These are phyloP conservation scores for Oreochromis tanganicae DNA, from an alignment of 2,113 vertebrate genomes.

Conservation along the genomic window DNA sequence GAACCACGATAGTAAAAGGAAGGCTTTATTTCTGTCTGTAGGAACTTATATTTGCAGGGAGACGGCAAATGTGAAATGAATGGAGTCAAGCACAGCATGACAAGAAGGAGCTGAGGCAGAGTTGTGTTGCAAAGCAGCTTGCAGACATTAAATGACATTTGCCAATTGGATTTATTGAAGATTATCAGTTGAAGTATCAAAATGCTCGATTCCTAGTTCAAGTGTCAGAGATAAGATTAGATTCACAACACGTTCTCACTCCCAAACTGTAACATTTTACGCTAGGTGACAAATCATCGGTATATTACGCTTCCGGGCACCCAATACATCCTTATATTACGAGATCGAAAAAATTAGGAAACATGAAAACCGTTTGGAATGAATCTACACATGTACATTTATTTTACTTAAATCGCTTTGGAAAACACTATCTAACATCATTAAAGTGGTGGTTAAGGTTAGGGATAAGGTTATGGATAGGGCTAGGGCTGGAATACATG, in stretches of 20 bases:
- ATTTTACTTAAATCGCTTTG: background rate
- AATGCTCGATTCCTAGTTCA: background rate
- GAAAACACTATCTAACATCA: background rate
- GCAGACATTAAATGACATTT: background rate
- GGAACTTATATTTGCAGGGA: background rate
- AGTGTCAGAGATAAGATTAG: background rate
- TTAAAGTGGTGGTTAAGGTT: background rate
- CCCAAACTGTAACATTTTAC: background rate
- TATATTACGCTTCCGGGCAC: background rate
- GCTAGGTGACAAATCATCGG: background rate
- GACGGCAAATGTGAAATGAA: background rate
- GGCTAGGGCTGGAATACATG: background rate
- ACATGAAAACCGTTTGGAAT: background rate
- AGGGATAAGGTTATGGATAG: background rate
- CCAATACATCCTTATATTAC: rapidly evolving
- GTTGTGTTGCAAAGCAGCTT: background rate
- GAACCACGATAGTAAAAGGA: background rate
- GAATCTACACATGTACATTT: background rate
- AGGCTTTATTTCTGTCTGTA: rapidly evolving
- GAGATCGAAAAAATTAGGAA: background rate
- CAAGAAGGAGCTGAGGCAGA: background rate
- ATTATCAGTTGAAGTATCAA: background rate
- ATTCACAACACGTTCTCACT: background rate
- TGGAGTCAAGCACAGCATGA: background rate
- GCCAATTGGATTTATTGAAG: background rate